Evolutionary conservation across 2,888 invertebrate species (phyloP), one percentile per base, ranked within the genome.

Genomic region (Dynastes hyllus): DNA sequence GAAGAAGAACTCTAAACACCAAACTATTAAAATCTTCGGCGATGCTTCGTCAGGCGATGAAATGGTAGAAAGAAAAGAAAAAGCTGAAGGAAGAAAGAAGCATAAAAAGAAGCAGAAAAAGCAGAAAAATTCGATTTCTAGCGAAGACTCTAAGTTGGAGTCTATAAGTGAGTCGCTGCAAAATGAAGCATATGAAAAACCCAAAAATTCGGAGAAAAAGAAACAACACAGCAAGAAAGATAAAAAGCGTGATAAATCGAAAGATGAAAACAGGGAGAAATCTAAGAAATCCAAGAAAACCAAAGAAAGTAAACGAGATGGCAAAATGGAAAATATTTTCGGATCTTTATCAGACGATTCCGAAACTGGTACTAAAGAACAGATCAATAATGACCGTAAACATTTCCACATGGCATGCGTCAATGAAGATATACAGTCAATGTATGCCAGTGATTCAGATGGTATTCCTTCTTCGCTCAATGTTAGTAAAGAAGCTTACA

Each of bases 291-390:
- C 91, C 37, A 92, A 91, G 86, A 91, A 90, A 83, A 87, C 83
- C 55, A 88, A 87, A 81, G 87, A 88, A 61, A 90, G 90, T 83
- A 89, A 90, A 84, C 93, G 94, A 80, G 95, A 94, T 83, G 95
- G 93, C 37, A 95, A 95, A 88, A 95, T 96, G 94, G 95, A 96
- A 87, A 96, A 95, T 83, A 96, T 96, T 80, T 96, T 96, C 88
- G 96, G 96, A 0, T 95, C 96, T 11, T 90, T 96, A 80, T 96
- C 96, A 0, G 96, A 96, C 83, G 93, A 93, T 81, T 91, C 91
- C 1, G 91, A 90, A 82, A 87, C 87, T 79, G 87, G 87, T 11
- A 80, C 81, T 51, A 87, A 87, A 84, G 88, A 86, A 27, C 80
- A 84, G 40, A 82, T 83, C 27, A 80, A 29, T 58, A 66, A 32